phyloP scores from a whole-genome alignment of 2,113 vertebrate genomes.

The Microtus montanus region DNA sequence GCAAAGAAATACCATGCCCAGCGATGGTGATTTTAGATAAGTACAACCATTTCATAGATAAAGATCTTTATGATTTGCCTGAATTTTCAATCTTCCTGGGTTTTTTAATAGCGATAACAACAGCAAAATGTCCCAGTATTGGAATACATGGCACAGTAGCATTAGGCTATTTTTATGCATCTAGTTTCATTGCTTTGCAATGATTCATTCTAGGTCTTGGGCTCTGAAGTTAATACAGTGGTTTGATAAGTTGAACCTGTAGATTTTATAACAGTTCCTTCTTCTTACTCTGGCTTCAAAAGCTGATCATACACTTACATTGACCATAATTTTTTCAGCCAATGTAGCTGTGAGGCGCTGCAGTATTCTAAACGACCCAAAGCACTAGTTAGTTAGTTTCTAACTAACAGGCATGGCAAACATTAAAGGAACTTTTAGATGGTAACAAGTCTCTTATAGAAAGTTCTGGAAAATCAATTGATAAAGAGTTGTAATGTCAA shows the following conservation, averaged over 20 bases:
- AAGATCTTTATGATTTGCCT: neutral
- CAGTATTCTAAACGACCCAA: neutral
- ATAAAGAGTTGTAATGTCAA: slow-evolving; percentile 19
- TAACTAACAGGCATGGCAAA: neutral
- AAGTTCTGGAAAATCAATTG: slow-evolving; percentile 50
- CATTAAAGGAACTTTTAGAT: neutral
- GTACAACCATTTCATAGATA: neutral
- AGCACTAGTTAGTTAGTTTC: slow-evolving; percentile 1
- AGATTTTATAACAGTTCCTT: neutral
- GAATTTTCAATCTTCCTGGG: neutral
- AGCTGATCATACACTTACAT: neutral
- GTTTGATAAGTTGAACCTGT: neutral
- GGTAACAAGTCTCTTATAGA: neutral
- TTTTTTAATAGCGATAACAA: neutral
- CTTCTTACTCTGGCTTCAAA: slow-evolving; percentile 29
- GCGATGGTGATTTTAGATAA: neutral
- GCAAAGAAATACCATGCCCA: neutral
- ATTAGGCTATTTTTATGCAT: slow-evolving; percentile 11
- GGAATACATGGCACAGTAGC: neutral
- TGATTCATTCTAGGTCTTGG: neutral
- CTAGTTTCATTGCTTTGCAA: neutral
- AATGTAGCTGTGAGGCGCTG: neutral
- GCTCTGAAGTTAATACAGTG: neutral
- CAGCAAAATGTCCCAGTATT: neutral
- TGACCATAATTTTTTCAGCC: slow-evolving; percentile 24